Evolutionary conservation across 2,888 invertebrate genomes (phyloP).

Genomic region (Metallyticus violacea): DNA sequence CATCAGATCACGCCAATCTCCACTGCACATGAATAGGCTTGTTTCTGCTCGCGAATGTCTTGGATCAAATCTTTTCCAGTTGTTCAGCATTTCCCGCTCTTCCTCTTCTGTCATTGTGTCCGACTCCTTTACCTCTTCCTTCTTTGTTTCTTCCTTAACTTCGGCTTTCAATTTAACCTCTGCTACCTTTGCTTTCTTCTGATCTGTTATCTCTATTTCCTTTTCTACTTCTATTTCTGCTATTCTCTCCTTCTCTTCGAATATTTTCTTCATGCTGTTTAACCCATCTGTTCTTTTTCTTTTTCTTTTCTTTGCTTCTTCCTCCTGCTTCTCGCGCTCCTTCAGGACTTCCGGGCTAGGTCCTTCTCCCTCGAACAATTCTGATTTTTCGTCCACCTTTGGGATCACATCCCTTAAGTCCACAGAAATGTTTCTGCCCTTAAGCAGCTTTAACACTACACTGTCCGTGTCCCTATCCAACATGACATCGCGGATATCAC

Average conservation of each 20-base stretch:
- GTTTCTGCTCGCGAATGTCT: constrained; percentile 54
- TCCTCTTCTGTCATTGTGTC: constrained; percentile 44
- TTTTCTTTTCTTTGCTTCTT: constrained; percentile 45
- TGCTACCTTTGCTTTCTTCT: constrained; percentile 39
- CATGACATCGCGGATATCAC: constrained; percentile 74
- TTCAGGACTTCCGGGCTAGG: constrained; percentile 54
- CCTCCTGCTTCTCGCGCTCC: constrained; percentile 44
- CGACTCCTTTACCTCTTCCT: constrained; percentile 47
- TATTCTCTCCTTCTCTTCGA: constrained; percentile 71
- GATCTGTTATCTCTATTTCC: constrained; percentile 44
- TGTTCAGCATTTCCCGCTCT: constrained; percentile 34
- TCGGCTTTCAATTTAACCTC: constrained; percentile 22
- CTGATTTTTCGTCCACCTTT: constrained; percentile 48
- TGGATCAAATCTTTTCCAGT: constrained; percentile 53
- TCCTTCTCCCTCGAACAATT: constrained; percentile 69
- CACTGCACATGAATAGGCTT: constrained; percentile 51
- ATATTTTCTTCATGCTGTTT: constrained; percentile 65
- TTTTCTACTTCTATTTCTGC: constrained; percentile 63
- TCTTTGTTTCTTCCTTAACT: constrained; percentile 37
- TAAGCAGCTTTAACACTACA: constrained; percentile 67
- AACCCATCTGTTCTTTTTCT: constrained; percentile 60
- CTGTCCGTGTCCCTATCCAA: constrained; percentile 73
- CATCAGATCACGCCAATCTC: constrained; percentile 60
- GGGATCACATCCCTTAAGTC: constrained; percentile 61
- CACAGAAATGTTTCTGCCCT: constrained; percentile 72